phyloP scores from a whole-genome alignment of 2,888 invertebrate species.

The Ceriagrion tenellum region DNA sequence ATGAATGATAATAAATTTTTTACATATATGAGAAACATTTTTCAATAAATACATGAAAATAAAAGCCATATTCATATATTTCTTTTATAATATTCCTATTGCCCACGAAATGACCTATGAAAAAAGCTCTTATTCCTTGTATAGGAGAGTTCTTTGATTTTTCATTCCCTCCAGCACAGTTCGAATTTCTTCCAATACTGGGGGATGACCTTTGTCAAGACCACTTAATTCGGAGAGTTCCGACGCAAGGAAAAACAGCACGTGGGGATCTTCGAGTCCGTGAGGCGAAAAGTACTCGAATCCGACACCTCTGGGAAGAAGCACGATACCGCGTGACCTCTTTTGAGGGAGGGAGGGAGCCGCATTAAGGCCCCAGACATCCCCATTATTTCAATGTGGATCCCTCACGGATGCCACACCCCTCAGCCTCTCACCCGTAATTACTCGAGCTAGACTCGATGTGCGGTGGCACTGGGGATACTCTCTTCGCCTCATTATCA shows the following conservation, averaged over 20 bases:
- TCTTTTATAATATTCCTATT: too few relatives aligned
- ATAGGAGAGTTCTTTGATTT: too few relatives aligned
- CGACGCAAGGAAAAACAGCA: neutral
- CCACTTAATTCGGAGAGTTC: neutral
- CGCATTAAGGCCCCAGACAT: neutral
- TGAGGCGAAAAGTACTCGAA: neutral
- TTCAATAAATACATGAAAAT: too few relatives aligned
- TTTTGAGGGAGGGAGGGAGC: too few relatives aligned
- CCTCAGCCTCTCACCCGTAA: neutral
- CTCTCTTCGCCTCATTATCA: constrained; percentile 5
- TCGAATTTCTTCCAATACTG: too few relatives aligned
- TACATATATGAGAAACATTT: too few relatives aligned
- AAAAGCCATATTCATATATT: too few relatives aligned
- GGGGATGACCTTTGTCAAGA: neutral
- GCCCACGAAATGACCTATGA: too few relatives aligned
- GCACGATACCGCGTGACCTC: neutral
- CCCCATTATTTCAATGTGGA: neutral
- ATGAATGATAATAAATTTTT: too few relatives aligned
- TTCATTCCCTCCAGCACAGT: too few relatives aligned
- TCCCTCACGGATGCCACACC: neutral
- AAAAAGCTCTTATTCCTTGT: too few relatives aligned
- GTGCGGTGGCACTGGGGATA: neutral
- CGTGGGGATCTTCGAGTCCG: neutral
- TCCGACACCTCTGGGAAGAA: neutral
- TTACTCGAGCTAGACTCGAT: constrained; percentile 19